phyloP scores from a whole-genome alignment of 2,113 vertebrate genomes.

The Lanius collurio region DNA sequence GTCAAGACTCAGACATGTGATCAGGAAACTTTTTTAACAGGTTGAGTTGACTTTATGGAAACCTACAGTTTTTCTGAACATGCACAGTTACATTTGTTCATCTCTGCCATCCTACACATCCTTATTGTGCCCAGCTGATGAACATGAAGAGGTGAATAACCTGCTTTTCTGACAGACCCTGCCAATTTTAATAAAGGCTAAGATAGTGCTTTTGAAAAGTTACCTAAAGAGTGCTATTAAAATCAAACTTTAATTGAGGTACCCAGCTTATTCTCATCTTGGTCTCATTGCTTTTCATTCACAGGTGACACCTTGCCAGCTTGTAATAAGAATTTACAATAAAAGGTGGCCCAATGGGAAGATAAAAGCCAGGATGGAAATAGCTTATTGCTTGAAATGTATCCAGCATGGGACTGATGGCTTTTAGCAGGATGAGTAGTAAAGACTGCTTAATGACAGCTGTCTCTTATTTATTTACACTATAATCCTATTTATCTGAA shows the following conservation, averaged over 20 bases:
- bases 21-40: background rate
- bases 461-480: conserved; percentile 22
- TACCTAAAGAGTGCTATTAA: background rate
- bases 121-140: background rate
- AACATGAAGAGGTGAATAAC: background rate
- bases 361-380: conserved; percentile 33
- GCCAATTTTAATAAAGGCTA: conserved; percentile 2
- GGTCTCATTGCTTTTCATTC: conserved; percentile 34
- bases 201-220: background rate
- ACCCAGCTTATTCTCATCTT: conserved; percentile 4
- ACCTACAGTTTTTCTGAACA: background rate
- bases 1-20: background rate
- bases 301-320: background rate
- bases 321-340: conserved; percentile 42
- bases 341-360: conserved; percentile 19
- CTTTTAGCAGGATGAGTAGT: background rate
- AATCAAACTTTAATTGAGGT: conserved; percentile 8
- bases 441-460: background rate
- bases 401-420: background rate
- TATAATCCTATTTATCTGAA: background rate
- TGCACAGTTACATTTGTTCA: background rate
- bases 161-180: background rate
- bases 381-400: conserved; percentile 12
- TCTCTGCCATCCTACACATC: background rate
- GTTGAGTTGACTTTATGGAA: background rate